Conservation (phyloP, 2,888 invertebrate genomes). For the Pharmacophagus antenor region DNA sequence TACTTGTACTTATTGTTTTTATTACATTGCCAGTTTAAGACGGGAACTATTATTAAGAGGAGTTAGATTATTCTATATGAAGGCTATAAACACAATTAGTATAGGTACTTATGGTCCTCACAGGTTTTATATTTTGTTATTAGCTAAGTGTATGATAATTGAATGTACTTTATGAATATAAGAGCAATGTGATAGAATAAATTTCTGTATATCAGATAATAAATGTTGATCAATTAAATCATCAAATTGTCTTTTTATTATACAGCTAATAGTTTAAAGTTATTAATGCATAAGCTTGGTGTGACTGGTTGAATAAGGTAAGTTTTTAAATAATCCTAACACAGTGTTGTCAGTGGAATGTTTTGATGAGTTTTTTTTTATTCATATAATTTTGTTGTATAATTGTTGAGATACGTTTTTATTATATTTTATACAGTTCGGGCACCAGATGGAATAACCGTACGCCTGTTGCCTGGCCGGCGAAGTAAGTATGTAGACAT, state of each 20-base stretch:
- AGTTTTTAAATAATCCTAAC: conserved; percentile 51
- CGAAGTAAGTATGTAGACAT: conserved; percentile 72
- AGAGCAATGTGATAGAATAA: conserved; percentile 39
- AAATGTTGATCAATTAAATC: conserved; percentile 34
- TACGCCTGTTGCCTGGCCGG: conserved; percentile 74
- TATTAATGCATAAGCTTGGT: conserved; percentile 30
- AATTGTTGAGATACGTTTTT: conserved; percentile 17
- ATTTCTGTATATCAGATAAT: conserved; percentile 41
- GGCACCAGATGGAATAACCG: conserved; percentile 73
- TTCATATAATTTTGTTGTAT: conserved; percentile 13
- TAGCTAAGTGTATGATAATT: conserved; percentile 4
- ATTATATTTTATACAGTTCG: conserved; percentile 61
- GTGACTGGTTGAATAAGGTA: conserved; percentile 39
- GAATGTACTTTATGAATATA: conserved; percentile 26
- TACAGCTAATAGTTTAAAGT: not conserved
- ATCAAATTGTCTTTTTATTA: conserved; percentile 35
- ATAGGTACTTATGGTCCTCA: conserved; percentile 1
- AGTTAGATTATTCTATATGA: not conserved
- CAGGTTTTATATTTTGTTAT: conserved; percentile 19
- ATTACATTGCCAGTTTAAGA: conserved; percentile 7
- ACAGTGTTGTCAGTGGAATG: conserved; percentile 58
- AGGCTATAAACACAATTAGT: not conserved
- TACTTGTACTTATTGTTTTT: too few species aligned
- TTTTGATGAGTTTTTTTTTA: conserved; percentile 30
- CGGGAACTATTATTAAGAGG: not conserved